phyloP scores from a whole-genome alignment of 1,140 invertebrate genomes.

The Hypothenemus hampei region DNA sequence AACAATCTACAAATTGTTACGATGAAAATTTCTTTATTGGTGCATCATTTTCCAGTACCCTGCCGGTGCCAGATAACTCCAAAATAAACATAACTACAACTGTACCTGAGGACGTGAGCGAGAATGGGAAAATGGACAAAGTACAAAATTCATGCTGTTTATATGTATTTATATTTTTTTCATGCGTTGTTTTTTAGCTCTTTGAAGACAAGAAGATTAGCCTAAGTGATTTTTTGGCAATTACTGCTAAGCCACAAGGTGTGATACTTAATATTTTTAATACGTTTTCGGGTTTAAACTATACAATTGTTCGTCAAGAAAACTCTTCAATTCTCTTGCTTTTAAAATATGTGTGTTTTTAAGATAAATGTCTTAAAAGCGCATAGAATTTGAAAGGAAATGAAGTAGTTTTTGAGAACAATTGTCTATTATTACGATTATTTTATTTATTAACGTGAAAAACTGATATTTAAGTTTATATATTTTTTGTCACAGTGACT shows the following conservation, averaged over 20 bases:
- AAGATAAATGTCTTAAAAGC: background rate
- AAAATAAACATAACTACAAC: background rate
- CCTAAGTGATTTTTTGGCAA: slow-evolving; percentile 30
- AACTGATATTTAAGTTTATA: slow-evolving; percentile 3
- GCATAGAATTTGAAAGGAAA: too few species aligned
- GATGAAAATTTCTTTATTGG: slow-evolving; percentile 34
- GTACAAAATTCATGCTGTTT: background rate
- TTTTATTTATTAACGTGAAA: too few species aligned
- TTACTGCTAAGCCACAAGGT: slow-evolving; percentile 32
- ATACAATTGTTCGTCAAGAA: too few species aligned
- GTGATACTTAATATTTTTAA: too few species aligned
- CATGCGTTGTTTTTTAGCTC: slow-evolving; percentile 27
- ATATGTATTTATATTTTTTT: background rate
- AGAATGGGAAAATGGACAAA: background rate
- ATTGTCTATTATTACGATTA: too few species aligned
- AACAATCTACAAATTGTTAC: too few species aligned
- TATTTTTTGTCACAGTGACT: slow-evolving; percentile 27
- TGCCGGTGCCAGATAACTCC: background rate
- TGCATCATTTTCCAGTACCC: background rate
- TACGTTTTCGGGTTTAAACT: too few species aligned
- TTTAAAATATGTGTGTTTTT: too few species aligned
- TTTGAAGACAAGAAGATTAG: slow-evolving; percentile 28
- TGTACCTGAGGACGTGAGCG: background rate
- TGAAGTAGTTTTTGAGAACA: too few species aligned
- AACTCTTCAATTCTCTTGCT: background rate